phyloP scores from a whole-genome alignment of 1,140 invertebrate genomes.

The Ips typographus region DNA sequence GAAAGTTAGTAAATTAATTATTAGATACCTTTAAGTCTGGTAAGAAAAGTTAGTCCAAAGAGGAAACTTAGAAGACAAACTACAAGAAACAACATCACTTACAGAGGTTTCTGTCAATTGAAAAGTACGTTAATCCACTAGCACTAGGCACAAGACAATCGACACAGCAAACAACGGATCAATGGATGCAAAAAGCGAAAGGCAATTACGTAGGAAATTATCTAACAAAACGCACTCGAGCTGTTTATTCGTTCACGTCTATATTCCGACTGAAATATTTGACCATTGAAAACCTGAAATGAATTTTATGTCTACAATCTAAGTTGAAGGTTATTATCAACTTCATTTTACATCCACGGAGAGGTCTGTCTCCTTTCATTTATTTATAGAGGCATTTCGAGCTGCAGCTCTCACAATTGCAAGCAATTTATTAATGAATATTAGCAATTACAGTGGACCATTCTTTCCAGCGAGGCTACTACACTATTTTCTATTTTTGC shows the following conservation, averaged over 20 bases:
- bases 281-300: constrained; percentile 46
- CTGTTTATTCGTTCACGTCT: constrained; percentile 42
- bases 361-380: constrained; percentile 41
- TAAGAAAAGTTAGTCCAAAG: constrained; percentile 27
- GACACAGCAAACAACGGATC: neutral
- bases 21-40: constrained; percentile 23
- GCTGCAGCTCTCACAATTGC: constrained; percentile 38
- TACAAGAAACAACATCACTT: constrained; percentile 31
- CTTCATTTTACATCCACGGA: constrained; percentile 42
- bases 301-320: constrained; percentile 47
- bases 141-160: neutral
- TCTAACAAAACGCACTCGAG: constrained; percentile 29
- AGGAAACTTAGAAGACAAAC: constrained; percentile 21
- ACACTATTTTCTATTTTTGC: constrained; percentile 32
- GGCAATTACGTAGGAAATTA: constrained; percentile 32
- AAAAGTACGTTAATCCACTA: no score
- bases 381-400: constrained; percentile 41
- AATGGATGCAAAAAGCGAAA: constrained; percentile 20
- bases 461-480: constrained; percentile 34
- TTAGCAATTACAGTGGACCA: constrained; percentile 37
- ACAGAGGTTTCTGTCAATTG: constrained; percentile 8
- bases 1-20: constrained; percentile 3
- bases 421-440: constrained; percentile 42
- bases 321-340: constrained; percentile 46
- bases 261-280: constrained; percentile 46